phyloP scores from a whole-genome alignment of 2,113 vertebrate species.

The Melanerpes aurifrons region DNA sequence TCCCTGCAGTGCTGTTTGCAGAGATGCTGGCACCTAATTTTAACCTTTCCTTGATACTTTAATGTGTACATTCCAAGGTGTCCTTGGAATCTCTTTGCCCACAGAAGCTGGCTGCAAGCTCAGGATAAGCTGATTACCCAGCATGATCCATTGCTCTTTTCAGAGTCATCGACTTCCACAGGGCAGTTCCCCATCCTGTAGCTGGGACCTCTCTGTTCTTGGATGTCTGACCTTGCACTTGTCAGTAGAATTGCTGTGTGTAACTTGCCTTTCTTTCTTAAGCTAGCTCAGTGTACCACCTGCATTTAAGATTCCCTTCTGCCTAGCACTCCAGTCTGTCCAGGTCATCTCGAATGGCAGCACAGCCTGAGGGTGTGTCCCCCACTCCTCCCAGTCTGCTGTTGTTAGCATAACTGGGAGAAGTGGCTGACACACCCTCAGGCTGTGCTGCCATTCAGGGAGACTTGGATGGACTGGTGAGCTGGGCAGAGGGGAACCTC shows the following conservation, averaged over 20 bases:
- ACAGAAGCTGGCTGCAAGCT: neutral
- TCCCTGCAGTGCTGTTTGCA: neutral
- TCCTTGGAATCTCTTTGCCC: neutral
- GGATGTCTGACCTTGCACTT: constrained; percentile 33
- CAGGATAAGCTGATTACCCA: constrained; percentile 15
- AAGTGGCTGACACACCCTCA: no score
- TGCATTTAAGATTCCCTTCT: neutral
- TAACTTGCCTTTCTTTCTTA: neutral
- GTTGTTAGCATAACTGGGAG: no score
- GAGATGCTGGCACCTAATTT: neutral
- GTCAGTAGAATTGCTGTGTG: constrained; percentile 16
- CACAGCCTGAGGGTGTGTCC: no score
- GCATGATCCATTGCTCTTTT: constrained; percentile 33
- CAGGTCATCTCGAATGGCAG: no score
- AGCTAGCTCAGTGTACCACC: neutral
- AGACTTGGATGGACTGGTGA: no score
- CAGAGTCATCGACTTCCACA: constrained; percentile 38
- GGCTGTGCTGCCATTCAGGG: no score
- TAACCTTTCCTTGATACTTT: neutral
- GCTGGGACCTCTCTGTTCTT: constrained; percentile 19
- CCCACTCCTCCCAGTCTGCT: no score
- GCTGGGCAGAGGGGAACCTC: no score
- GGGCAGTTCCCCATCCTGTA: constrained; percentile 31
- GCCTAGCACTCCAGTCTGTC: no score
- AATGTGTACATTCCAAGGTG: neutral